phyloP scores from a whole-genome alignment of 2,888 invertebrate species.

The Mechanitis messenoides region DNA sequence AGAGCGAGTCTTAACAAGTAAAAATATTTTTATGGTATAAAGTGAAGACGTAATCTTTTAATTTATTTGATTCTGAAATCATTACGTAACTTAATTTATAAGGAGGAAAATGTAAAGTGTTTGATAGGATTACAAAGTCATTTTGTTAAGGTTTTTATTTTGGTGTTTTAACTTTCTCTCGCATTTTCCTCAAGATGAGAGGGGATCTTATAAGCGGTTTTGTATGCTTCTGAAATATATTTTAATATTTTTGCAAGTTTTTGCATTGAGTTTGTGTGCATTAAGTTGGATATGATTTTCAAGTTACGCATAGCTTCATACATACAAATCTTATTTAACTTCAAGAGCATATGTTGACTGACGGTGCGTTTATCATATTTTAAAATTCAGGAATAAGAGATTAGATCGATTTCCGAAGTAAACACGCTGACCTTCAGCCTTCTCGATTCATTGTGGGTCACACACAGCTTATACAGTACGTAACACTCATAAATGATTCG shows the following conservation, averaged over 20 bases:
- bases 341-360: conserved; percentile 21
- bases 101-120: conserved; percentile 30
- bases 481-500: too few relatives aligned
- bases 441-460: conserved; percentile 15
- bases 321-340: conserved; percentile 12
- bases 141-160: conserved; percentile 28
- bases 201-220: conserved; percentile 18
- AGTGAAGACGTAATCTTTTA: conserved; percentile 44
- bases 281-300: conserved; percentile 7
- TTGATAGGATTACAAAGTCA: conserved; percentile 32
- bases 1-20: conserved; percentile 34
- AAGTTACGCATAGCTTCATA: conserved; percentile 7
- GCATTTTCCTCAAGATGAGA: conserved; percentile 25
- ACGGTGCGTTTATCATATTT: conserved; percentile 49
- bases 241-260: conserved; percentile 21
- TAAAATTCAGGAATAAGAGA: conserved; percentile 49
- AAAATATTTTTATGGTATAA: conserved; percentile 47
- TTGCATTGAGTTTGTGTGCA: conserved; percentile 19
- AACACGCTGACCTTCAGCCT: conserved; percentile 59
- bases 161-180: conserved; percentile 22
- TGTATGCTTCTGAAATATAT: conserved; percentile 18
- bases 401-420: conserved; percentile 48
- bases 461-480: background rate
- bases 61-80: conserved; percentile 34
- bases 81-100: conserved; percentile 32